Conservation (phyloP, 1,140 invertebrate species). For the Cataglyphis hispanica region DNA sequence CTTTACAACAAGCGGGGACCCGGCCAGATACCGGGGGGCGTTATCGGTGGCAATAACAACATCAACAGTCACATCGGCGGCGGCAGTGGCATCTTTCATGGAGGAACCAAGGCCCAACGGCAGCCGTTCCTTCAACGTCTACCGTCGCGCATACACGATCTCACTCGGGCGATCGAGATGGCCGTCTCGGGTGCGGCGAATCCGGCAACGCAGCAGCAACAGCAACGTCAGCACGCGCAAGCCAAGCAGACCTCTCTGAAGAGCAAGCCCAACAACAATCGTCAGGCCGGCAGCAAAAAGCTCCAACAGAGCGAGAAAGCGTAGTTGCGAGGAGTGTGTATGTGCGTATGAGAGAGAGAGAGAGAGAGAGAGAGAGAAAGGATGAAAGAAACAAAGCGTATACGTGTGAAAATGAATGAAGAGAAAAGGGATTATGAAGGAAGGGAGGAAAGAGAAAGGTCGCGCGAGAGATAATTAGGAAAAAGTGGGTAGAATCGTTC, state of each 20-base stretch:
- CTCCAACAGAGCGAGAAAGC: constrained; percentile 57
- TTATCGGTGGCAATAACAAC: not conserved
- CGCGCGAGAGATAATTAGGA: constrained; percentile 39
- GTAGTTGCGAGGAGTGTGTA: constrained; percentile 18
- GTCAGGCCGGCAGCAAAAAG: constrained; percentile 63
- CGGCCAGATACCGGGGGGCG: constrained; percentile 48
- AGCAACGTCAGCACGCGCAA: constrained; percentile 71
- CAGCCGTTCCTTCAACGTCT: constrained; percentile 54
- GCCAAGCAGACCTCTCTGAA: constrained; percentile 72
- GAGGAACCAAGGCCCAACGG: constrained; percentile 24
- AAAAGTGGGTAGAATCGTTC: constrained; percentile 47
- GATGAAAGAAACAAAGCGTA: not conserved
- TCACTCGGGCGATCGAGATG: constrained; percentile 66
- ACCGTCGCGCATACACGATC: constrained; percentile 71
- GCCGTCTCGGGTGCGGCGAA: constrained; percentile 67
- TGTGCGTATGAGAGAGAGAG: not conserved
- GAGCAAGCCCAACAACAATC: constrained; percentile 62
- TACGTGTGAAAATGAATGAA: not conserved
- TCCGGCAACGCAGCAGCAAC: constrained; percentile 69
- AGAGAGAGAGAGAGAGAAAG: constrained; percentile 21
- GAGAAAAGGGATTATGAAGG: not conserved
- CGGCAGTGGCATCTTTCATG: constrained; percentile 40
- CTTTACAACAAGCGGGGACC: constrained; percentile 42
- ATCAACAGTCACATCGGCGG: constrained; percentile 16
- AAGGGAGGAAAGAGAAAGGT: not conserved